Percentiles rank a stretch among this genome's conserved stretches.
These are phyloP conservation scores for Apostichopus parvimensis DNA, from an alignment of 35 echinoderm and acorn worm species.

Conservation along the genomic window DNA sequence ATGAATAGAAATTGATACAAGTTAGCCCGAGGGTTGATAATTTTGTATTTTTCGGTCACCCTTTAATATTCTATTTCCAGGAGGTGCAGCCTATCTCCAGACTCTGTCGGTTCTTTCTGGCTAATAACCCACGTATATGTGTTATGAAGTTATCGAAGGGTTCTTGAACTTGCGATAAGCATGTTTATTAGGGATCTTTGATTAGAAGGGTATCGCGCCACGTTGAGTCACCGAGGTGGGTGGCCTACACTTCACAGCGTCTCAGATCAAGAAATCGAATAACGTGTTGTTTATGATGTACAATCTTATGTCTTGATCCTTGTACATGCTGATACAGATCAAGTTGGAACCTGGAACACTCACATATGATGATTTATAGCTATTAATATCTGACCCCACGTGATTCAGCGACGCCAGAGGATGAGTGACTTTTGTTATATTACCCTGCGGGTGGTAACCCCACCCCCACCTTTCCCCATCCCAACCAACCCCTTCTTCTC, in stretches of 20 bases:
- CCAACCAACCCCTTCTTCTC: no score
- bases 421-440: not conserved
- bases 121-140: conserved; percentile 24
- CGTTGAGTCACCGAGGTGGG: conserved; percentile 23
- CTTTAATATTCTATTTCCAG: not conserved
- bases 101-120: not conserved
- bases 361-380: not conserved
- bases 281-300: not conserved
- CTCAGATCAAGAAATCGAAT: not conserved
- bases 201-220: conserved; percentile 2
- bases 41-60: not conserved
- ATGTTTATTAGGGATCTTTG: conserved; percentile 35
- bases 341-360: not conserved
- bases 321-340: not conserved
- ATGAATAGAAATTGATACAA: not conserved
- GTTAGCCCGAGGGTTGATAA: not conserved
- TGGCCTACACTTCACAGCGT: conserved; percentile 14
- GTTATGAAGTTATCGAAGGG: conserved; percentile 3
- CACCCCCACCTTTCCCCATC: no score
- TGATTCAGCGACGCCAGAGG: not conserved
- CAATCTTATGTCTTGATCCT: not conserved
- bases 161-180: conserved; percentile 53
- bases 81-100: not conserved
- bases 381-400: not conserved
- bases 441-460: not conserved